phyloP scores from a whole-genome alignment of 1,140 invertebrate genomes.

The Atta texana region DNA sequence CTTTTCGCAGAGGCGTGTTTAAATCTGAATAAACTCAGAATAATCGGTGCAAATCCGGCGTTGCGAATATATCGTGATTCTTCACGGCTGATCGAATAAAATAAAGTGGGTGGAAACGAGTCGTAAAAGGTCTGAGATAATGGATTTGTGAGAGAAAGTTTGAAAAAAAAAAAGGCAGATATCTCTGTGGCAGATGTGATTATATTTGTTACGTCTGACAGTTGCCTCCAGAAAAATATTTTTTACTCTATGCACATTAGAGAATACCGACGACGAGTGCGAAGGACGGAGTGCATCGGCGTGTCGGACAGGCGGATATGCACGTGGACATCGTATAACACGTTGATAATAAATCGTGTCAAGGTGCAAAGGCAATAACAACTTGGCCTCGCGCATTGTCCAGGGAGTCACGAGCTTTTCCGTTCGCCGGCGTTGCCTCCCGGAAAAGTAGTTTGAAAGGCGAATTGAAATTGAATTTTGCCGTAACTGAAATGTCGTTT shows the following conservation, averaged over 20 bases:
- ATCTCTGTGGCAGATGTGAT: constrained; percentile 1
- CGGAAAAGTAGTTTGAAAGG: constrained; percentile 54
- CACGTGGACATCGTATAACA: constrained; percentile 16
- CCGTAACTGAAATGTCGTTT: constrained; percentile 60
- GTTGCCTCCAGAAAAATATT: neutral
- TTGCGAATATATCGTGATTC: constrained; percentile 4
- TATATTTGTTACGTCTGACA: constrained; percentile 23
- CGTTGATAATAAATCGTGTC: constrained; percentile 60
- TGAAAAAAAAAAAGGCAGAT: neutral
- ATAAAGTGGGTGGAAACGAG: neutral
- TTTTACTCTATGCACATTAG: constrained; percentile 8
- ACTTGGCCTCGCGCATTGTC: constrained; percentile 53
- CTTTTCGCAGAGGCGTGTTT: neutral
- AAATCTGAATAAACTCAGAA: neutral
- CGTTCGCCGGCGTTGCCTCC: neutral
- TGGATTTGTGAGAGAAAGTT: neutral
- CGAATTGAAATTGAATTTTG: constrained; percentile 69
- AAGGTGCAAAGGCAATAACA: constrained; percentile 57
- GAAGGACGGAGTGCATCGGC: constrained; percentile 2
- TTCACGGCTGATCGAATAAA: constrained; percentile 1
- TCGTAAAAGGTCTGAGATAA: constrained; percentile 11
- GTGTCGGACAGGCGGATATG: neutral
- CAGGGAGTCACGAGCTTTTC: constrained; percentile 4
- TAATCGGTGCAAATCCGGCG: neutral
- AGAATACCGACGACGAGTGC: constrained; percentile 11